Evolutionary conservation across 2,888 invertebrate genomes (phyloP), one percentile per base, ranked within the genome.

Genomic region (Hylaea fasciaria): DNA sequence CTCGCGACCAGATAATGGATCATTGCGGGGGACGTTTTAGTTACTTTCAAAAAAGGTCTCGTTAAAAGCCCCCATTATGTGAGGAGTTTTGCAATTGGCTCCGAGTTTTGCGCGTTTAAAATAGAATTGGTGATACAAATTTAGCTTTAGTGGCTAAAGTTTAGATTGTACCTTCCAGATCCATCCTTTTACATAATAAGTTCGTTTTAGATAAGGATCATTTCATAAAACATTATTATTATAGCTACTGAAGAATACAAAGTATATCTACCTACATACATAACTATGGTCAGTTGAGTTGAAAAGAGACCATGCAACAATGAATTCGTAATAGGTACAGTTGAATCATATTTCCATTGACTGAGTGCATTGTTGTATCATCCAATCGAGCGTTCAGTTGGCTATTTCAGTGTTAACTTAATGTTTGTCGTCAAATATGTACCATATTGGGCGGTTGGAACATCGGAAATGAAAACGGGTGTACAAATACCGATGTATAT

Each of bases 1-100:
- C 84, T 87, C 85, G 86, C 83, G 87, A 88, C 87, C 81, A 86
- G 89, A 91, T 91, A 92, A 91, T 91, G 91, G 91, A 90, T 91
- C 91, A 91, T 91, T 90, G 87, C 81, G 82, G 83, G 82, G 86
- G 82, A 77, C 86, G 85, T 87, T 89, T 89, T 88, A 89, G 87
- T 86, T 87, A 87, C 83, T 88, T 87, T 77, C 80, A 82, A 86
- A 88, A 89, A 87, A 87, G 85, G 87, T 81, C 82, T 85, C 85
- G 85, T 87, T 90, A 90, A 89, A 85, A 85, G 86, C 83, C 83
- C 77, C 83, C 80, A 86, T 90, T 90, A 90, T 90, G 89, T 86
- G 84, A 82, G 77, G 86, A 89, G 88, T 88, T 90, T 88, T 81
- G 77, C 80, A 85, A 87, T 87, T 85, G 85, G 83, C 82, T 81